These are phyloP conservation scores for Venturia canescens DNA, from an alignment of 1,140 invertebrate genomes.

Conservation along the genomic window DNA sequence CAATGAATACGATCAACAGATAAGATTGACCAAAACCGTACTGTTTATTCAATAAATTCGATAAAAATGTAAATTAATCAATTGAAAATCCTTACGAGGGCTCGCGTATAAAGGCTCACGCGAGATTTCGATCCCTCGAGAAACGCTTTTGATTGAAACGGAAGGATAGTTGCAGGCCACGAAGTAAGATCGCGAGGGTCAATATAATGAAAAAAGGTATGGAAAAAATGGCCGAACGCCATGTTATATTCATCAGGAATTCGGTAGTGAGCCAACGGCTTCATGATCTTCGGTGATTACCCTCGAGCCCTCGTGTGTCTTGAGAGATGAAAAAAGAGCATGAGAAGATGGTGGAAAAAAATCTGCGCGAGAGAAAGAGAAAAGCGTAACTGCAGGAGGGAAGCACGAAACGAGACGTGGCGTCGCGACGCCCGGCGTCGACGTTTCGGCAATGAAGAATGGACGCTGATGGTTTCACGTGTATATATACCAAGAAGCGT, in stretches of 20 bases:
- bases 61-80: slow-evolving; percentile 18
- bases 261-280: slow-evolving; percentile 41
- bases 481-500: slow-evolving; percentile 66
- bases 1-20: too few species aligned
- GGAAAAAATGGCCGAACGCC: slow-evolving; percentile 31
- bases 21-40: not conserved
- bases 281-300: slow-evolving; percentile 61
- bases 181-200: slow-evolving; percentile 38
- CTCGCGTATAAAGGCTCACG: slow-evolving; percentile 44
- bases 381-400: not conserved
- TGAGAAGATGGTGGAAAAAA: slow-evolving; percentile 22
- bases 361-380: not conserved
- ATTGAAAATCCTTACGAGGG: not conserved
- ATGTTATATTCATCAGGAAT: slow-evolving; percentile 56
- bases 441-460: slow-evolving; percentile 69
- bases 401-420: slow-evolving; percentile 40
- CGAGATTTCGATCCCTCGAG: slow-evolving; percentile 27
- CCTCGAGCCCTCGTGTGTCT: slow-evolving; percentile 49
- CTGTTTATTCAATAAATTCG: not conserved
- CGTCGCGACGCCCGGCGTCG: slow-evolving; percentile 41
- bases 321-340: slow-evolving; percentile 15
- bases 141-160: slow-evolving; percentile 51
- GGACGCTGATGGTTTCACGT: slow-evolving; percentile 68
- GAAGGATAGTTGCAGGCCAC: slow-evolving; percentile 49
- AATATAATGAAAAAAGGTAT: slow-evolving; percentile 13